A percentile compares a stretch with the other conserved stretches of the same genome.
phyloP scores from a whole-genome alignment of 1,140 invertebrate species.

The Tetranychus cinnabarinus region DNA sequence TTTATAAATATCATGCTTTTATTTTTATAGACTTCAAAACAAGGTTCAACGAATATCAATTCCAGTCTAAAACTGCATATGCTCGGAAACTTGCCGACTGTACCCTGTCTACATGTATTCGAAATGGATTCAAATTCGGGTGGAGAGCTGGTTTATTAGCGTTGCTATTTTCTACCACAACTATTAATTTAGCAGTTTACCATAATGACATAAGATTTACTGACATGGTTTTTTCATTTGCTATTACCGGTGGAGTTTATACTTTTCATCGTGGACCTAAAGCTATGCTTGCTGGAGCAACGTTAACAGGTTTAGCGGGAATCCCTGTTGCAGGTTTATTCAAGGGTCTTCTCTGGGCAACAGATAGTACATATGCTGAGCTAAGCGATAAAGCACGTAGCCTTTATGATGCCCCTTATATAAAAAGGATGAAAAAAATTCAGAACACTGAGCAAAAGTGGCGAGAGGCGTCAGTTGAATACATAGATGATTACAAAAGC shows the following conservation, averaged over 20 bases:
- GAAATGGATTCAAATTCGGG: background rate
- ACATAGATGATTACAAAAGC: background rate
- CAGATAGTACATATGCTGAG: background rate
- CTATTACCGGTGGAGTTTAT: background rate
- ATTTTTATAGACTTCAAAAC: background rate
- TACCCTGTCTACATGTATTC: conserved; percentile 1
- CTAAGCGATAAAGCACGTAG: background rate
- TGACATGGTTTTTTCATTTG: background rate
- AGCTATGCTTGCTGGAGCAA: background rate
- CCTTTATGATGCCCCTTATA: background rate
- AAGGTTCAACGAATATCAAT: background rate
- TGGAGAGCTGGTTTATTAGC: background rate
- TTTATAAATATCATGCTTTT: too few species aligned
- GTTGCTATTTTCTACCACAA: background rate
- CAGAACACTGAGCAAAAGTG: background rate
- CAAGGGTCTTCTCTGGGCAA: background rate
- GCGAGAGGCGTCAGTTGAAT: background rate
- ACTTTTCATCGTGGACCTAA: background rate
- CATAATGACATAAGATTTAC: background rate
- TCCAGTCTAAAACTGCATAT: background rate
- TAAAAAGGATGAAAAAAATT: background rate
- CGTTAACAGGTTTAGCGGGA: background rate
- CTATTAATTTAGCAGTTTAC: background rate
- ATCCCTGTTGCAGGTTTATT: background rate
- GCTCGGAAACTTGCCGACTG: conserved; percentile 19